Evolutionary conservation across 2,888 invertebrate species (phyloP), one percentile per base, ranked within the genome.

Genomic region (Ommatoiulus sabulosus): DNA sequence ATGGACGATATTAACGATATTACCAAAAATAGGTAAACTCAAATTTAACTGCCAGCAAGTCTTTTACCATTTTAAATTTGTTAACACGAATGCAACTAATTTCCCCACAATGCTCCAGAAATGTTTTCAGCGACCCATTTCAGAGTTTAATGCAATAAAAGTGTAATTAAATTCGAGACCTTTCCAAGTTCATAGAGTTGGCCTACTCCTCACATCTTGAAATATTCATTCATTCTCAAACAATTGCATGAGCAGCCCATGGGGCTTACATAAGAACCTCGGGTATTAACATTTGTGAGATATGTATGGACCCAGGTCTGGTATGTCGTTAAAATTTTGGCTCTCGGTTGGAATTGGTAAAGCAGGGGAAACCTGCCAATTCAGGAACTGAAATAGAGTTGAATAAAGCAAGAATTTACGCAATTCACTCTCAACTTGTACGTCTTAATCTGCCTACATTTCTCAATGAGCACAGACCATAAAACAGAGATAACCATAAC

Each of bases 181-280:
- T 63, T 63, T 72, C 72, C 20, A 72, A 8, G 57, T 57, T n/a
- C n/a, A 5, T 57, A 3, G n/a, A 3, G 24, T 24, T 6, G 10
- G 72, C 72, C 72, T 72, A 57, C 17, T 17, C 15, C 57, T 17
- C 3, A 10, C 57, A 57, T 15, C 57, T 57, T 57, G 7, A 57
- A 57, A 57, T 57, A 57, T 72, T 12, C 63, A 24, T 24, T 57
- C 24, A 6, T n/a, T 10, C 72, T 6, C 24, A 7, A 72, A 24
- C 20, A 72, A 20, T 72, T 72, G 72, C 72, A 72, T 72, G 10
- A 72, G 72, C 24, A 72, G 72, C 72, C 72, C 72, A 72, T 72
- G 72, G 72, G 72, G 72, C 72, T 72, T 72, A 72, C 72, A 24
- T n/a, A 24, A 72, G 72, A 6, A 72, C 72, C 24, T 72, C 72